Conservation (phyloP, 2,113 vertebrate genomes). For the Columba livia region DNA sequence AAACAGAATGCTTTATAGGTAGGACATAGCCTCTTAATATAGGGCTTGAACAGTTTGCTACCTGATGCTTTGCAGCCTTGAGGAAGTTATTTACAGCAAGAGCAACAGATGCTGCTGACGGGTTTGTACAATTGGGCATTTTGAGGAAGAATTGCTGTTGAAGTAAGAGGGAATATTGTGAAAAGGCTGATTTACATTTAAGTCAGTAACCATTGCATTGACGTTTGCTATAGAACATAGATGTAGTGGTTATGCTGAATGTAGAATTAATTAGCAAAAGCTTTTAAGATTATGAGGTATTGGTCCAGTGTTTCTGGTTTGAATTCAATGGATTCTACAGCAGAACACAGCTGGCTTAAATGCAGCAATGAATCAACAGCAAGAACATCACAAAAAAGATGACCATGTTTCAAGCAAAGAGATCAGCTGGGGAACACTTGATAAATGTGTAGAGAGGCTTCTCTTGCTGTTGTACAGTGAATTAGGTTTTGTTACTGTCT, state of each 20-base stretch:
- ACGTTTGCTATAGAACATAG: background rate
- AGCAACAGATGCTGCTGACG: background rate
- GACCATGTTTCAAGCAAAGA: background rate
- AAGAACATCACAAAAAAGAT: background rate
- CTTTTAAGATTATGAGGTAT: slow-evolving; percentile 9
- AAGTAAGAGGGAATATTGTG: slow-evolving; percentile 9
- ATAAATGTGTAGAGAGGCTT: background rate
- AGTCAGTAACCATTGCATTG: background rate
- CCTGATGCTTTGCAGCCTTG: background rate
- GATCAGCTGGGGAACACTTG: background rate
- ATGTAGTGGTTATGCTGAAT: background rate
- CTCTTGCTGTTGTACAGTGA: background rate
- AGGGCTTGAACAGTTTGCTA: background rate
- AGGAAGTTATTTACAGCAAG: background rate
- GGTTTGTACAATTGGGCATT: background rate
- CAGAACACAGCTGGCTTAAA: background rate
- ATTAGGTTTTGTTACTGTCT: background rate
- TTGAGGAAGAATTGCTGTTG: background rate
- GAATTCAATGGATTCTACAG: background rate
- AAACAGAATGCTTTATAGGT: background rate
- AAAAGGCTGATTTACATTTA: slow-evolving; percentile 41
- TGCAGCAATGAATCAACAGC: background rate
- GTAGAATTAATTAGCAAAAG: slow-evolving; percentile 42
- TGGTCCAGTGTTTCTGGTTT: background rate
- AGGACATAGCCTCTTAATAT: background rate